Conservation (phyloP, 2,888 invertebrate genomes). For the Lymantria dispar region DNA sequence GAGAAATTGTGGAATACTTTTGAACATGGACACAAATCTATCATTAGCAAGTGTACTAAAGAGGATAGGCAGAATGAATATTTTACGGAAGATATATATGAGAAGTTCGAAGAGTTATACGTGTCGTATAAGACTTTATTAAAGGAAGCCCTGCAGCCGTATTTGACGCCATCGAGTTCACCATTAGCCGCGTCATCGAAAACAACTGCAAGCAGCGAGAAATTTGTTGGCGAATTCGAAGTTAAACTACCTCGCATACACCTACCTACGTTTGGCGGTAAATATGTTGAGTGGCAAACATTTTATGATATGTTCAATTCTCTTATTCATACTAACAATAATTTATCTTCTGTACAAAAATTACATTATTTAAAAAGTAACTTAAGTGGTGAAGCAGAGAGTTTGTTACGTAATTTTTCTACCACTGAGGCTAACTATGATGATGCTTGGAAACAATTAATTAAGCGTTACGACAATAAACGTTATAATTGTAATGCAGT, state of each 20-base stretch:
- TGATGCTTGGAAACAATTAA: constrained; percentile 5
- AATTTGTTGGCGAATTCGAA: too few relatives aligned
- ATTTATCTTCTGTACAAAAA: constrained; percentile 4
- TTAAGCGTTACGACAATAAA: constrained; percentile 7
- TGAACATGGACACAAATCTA: neutral
- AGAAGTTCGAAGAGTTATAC: neutral
- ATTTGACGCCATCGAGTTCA: too few relatives aligned
- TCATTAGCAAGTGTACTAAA: neutral
- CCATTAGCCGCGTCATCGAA: too few relatives aligned
- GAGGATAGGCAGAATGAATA: neutral
- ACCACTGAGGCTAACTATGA: constrained; percentile 9
- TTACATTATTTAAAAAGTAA: constrained; percentile 10
- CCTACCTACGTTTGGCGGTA: constrained; percentile 5
- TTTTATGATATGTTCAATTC: constrained; percentile 8
- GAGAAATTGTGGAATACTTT: neutral
- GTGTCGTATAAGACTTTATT: neutral
- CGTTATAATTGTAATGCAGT: constrained; percentile 8
- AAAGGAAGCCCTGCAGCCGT: too few relatives aligned
- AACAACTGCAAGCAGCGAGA: too few relatives aligned
- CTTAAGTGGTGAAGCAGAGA: constrained; percentile 4
- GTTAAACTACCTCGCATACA: constrained; percentile 2
- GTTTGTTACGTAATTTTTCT: constrained; percentile 6
- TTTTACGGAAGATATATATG: neutral
- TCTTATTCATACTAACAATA: constrained; percentile 4
- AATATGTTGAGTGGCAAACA: constrained; percentile 4